Percentiles rank a stretch among this genome's conserved stretches.
phyloP scores from a whole-genome alignment of 1,140 invertebrate genomes.

The Apis dorsata region DNA sequence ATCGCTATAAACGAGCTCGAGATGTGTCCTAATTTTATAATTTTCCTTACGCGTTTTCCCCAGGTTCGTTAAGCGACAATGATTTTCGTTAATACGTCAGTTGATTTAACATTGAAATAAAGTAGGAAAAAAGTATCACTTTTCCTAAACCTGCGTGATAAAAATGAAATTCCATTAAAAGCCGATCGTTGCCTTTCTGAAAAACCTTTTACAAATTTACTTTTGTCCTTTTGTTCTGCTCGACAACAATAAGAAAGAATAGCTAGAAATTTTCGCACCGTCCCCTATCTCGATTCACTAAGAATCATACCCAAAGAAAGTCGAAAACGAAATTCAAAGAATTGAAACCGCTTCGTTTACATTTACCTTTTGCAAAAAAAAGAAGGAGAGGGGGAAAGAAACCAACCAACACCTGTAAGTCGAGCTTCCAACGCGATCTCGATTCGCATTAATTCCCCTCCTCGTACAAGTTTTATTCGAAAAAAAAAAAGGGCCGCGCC shows the following conservation, averaged over 20 bases:
- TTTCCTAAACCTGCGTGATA: no score
- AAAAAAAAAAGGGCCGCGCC: background rate
- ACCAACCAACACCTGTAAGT: background rate
- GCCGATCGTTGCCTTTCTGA: background rate
- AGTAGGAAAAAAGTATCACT: background rate
- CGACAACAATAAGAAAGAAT: background rate
- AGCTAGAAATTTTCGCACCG: background rate
- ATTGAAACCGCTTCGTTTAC: background rate
- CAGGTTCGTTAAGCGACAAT: background rate
- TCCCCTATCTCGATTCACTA: background rate
- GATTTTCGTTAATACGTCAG: background rate
- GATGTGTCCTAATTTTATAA: background rate
- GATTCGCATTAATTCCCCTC: slow-evolving; percentile 4
- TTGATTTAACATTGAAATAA: background rate
- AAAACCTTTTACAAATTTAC: background rate
- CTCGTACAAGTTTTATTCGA: slow-evolving; percentile 7
- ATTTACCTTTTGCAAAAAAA: slow-evolving; percentile 28
- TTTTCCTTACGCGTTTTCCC: background rate
- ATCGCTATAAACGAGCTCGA: background rate
- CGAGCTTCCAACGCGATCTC: slow-evolving; percentile 12
- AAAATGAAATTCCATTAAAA: background rate
- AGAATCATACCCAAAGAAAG: background rate
- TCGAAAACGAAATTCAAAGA: background rate
- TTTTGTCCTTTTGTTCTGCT: background rate
- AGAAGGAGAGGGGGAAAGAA: background rate